These are phyloP conservation scores for Hirudinaria manillensis DNA, from an alignment of 2,888 invertebrate species.

Conservation along the genomic window DNA sequence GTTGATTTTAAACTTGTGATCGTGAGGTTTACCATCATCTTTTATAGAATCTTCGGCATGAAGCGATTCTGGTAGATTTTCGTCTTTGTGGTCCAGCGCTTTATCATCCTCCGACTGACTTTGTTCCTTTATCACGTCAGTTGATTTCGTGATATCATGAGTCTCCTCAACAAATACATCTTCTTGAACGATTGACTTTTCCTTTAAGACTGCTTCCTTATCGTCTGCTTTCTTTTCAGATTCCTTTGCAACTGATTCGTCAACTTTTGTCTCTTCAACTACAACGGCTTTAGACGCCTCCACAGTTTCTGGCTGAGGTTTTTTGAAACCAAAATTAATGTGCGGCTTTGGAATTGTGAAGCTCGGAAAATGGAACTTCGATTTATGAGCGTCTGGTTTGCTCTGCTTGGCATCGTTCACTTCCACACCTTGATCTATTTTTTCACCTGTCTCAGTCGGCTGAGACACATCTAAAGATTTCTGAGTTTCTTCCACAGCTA, in stretches of 20 bases:
- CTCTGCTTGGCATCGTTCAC: neutral
- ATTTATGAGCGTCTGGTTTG: slow-evolving; percentile 7
- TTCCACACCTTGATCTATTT: neutral
- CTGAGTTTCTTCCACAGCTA: too few relatives aligned
- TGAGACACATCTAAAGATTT: too few relatives aligned
- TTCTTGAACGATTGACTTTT: neutral
- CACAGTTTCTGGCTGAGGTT: neutral
- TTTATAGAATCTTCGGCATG: too few relatives aligned
- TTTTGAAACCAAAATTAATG: slow-evolving; percentile 14
- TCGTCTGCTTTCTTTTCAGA: neutral
- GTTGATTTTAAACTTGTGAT: neutral
- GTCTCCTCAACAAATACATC: slow-evolving; percentile 1
- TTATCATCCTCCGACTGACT: neutral
- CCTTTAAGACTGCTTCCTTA: neutral
- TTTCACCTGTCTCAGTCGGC: too few relatives aligned
- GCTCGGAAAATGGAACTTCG: slow-evolving; percentile 10
- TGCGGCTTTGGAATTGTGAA: neutral
- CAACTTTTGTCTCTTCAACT: neutral
- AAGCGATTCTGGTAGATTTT: neutral
- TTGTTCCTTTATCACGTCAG: neutral
- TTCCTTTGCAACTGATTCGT: neutral
- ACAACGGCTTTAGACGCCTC: neutral
- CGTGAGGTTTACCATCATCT: neutral
- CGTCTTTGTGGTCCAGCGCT: neutral
- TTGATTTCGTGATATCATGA: too few relatives aligned